Base-by-base conservation (phyloP, 2,888 invertebrate species). In the Hyalella azteca region DNA sequence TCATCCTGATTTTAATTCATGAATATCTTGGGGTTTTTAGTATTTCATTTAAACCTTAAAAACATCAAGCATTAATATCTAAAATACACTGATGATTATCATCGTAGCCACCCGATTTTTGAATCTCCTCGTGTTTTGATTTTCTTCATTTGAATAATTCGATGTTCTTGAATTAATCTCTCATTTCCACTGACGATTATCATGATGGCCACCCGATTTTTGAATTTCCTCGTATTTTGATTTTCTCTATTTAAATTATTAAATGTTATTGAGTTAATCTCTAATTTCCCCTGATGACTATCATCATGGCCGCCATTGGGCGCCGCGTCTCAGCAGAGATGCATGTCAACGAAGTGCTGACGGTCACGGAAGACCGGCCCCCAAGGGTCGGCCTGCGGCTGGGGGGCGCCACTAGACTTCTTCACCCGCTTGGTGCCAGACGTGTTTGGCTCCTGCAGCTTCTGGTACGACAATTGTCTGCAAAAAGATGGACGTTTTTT, bases 311-410 rank as follows among this genome's bases (percentile, higher is more conserved):
- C n/a, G n/a, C n/a, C n/a, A n/a, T n/a, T n/a, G n/a, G n/a, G n/a
- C n/a, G n/a, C n/a, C n/a, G n/a, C 22, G 22, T 7, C 19, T 85
- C 83, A 87, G 81, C 85, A 86, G 79, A 85, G 85, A 88, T 94
- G 94, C 91, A 93, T 91, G 86, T 92, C 91, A 82, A 90, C 89
- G 88, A 94, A 94, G 87, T 91, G 90, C 86, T 92, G 90, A 88
- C 91, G 93, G 89, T 93, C 92, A 89, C 93, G 93, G 89, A 91
- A 93, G 81, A 91, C 89, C 48, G 93, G 89, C 81, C 93, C 93
- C 93, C 93, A 94, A 78, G 92, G 89, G 86, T 89, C 88, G 22
- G 29, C 89, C 86, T 89, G 88, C 13, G n/a, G 39, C 45, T 77
- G 48, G 5, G 45, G 15, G 19, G 3, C 22, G 29, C 32, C 32